Conservation (phyloP, 2,113 vertebrate species). For the Etheostoma cragini region DNA sequence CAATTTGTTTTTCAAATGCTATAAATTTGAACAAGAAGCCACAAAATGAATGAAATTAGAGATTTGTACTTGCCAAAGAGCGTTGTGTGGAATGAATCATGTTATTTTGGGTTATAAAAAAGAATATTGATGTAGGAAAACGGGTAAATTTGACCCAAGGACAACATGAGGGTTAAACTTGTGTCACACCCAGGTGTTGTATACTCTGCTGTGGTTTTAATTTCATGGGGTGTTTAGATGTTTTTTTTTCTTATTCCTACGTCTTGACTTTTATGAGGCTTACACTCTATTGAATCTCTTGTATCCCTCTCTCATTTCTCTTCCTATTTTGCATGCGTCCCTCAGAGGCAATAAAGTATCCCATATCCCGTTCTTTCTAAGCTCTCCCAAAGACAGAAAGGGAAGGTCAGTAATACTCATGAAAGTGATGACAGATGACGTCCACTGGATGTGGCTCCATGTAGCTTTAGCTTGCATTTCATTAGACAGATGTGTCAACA, state of each 20-base stretch:
- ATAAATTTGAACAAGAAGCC: no score
- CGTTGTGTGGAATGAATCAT: no score
- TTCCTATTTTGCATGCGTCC: slow-evolving; percentile 64
- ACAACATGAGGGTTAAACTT: background rate
- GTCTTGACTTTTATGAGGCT: slow-evolving; percentile 1
- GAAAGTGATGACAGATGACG: background rate
- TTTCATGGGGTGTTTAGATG: background rate
- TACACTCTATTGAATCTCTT: slow-evolving; percentile 36
- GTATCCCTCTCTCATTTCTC: slow-evolving; percentile 62
- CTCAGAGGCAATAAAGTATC: slow-evolving; percentile 84
- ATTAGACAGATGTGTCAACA: slow-evolving; percentile 15
- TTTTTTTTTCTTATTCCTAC: background rate
- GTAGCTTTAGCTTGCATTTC: slow-evolving; percentile 16
- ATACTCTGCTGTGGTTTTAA: background rate
- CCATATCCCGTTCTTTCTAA: slow-evolving; percentile 84
- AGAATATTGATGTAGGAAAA: no score
- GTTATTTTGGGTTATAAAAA: no score
- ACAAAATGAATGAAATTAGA: no score
- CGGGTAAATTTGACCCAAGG: no score
- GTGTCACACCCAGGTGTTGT: background rate
- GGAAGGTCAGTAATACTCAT: slow-evolving; percentile 82
- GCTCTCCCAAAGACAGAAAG: slow-evolving; percentile 84
- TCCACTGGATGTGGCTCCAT: slow-evolving; percentile 26
- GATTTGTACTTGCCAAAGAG: no score
- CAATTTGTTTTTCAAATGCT: no score